Percentiles rank a stretch among this genome's conserved stretches.
Evolutionary conservation across 2,113 vertebrate genomes (phyloP).

Genomic region (Planiliza haematocheilus): DNA sequence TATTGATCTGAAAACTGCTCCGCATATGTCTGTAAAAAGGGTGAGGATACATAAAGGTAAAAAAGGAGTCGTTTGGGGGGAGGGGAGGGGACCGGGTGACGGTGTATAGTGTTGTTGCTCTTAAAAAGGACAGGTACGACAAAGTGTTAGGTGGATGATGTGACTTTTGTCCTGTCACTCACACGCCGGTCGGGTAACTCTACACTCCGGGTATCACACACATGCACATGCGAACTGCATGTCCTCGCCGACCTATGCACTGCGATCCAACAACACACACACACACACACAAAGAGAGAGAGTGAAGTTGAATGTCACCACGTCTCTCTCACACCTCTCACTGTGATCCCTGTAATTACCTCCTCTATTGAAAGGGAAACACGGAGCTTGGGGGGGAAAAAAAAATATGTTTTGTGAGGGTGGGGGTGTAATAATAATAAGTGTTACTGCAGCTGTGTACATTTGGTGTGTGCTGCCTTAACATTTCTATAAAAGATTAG

Average conservation of each 20-base stretch:
- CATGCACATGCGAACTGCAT: background rate
- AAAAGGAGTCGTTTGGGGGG: background rate
- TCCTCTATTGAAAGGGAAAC: constrained; percentile 46
- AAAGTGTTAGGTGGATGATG: constrained; percentile 55
- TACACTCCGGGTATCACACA: constrained; percentile 29
- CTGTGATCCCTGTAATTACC: constrained; percentile 72
- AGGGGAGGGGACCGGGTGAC: constrained; percentile 28
- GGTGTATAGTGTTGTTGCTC: constrained; percentile 10
- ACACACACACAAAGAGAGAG: constrained; percentile 25
- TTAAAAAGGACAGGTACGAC: constrained; percentile 39
- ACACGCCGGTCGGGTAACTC: constrained; percentile 43
- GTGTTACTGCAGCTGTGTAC: no score
- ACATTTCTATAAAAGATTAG: background rate
- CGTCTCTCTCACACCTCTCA: constrained; percentile 65
- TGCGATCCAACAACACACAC: constrained; percentile 2
- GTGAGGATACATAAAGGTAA: constrained; percentile 1
- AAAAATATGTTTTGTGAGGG: constrained; percentile 5
- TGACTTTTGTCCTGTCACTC: constrained; percentile 69
- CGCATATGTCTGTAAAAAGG: background rate
- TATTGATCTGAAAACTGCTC: no score
- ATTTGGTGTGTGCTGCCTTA: background rate
- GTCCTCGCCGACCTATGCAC: constrained; percentile 8
- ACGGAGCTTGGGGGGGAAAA: background rate
- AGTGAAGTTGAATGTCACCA: constrained; percentile 58
- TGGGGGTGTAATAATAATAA: constrained; percentile 15